These are phyloP conservation scores for Helarctos malayanus DNA, from an alignment of 2,797 vertebrate species.

Conservation along the genomic window DNA sequence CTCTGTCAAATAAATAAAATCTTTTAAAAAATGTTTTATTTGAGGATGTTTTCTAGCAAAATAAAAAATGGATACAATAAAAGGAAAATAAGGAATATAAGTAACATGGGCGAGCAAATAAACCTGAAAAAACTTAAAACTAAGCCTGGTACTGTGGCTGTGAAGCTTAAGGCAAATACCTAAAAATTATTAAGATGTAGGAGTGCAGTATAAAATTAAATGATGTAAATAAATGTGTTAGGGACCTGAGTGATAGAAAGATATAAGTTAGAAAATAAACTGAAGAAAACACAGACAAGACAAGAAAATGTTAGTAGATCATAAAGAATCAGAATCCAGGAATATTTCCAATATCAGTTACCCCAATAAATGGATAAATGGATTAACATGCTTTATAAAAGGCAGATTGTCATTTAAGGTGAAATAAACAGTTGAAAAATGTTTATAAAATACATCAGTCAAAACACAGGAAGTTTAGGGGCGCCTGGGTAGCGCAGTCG, in stretches of 20 bases:
- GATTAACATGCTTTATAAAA: constrained; percentile 46
- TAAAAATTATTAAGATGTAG: not conserved
- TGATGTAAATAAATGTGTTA: constrained; percentile 3
- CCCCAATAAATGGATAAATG: not conserved
- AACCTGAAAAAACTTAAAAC: not conserved
- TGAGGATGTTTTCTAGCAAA: constrained; percentile 25
- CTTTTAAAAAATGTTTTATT: not conserved
- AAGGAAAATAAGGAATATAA: constrained; percentile 1
- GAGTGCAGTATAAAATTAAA: constrained; percentile 11
- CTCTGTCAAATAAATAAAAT: too few species aligned
- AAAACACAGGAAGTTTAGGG: constrained; percentile 14
- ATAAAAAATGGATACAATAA: constrained; percentile 4
- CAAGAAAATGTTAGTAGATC: not conserved
- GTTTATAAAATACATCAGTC: constrained; percentile 31
- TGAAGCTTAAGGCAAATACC: not conserved
- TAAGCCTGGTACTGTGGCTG: not conserved
- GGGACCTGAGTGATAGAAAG: not conserved
- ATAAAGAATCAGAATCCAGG: not conserved
- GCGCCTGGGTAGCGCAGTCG: too few species aligned
- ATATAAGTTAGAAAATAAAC: constrained; percentile 33
- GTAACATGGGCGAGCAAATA: not conserved
- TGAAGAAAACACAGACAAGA: not conserved
- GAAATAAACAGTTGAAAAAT: constrained; percentile 45
- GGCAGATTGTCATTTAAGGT: not conserved
- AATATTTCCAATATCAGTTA: not conserved